Base-by-base conservation (phyloP, 2,113 vertebrate species). In the Syngnathoides biaculeatus region DNA sequence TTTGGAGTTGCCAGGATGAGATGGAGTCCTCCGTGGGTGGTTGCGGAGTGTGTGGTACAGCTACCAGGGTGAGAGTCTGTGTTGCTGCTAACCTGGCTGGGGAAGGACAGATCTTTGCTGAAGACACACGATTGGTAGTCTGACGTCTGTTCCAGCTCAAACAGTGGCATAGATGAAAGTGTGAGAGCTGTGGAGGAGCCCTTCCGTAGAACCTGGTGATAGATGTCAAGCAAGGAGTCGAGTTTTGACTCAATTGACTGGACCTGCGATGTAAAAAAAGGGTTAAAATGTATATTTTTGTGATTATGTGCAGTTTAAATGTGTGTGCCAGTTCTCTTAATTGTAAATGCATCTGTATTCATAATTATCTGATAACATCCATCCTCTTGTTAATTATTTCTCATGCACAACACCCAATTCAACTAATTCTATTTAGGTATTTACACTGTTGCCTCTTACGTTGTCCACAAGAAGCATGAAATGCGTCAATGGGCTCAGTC, bases 191-290 rank as follows among this genome's bases (percentile, higher is more conserved):
- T 95, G 2, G 94, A 93, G 0, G 95, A 94, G 75, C 97, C 95
- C 86, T 97, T 98, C 26, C 91, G 91, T 73, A 98, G 81, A 69
- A 96, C 95, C 84, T 99, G 96, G 9, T 95, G 94, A 71, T 98
- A 98, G 74, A 98, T 94, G 68, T 98, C 97, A 43, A 98, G 90
- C 8, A 98, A 91, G 40, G 94, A 96, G 87, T 99, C 97, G 68
- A 99, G 68, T 89, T 99, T 99, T 38, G 95, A 94, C 83, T 99
- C 97, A 26, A 99, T 99, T 39, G 97, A 99, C 89, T 97, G 95
- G 22, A 99, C 97, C 97, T 99, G 56, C 2, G 19, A 39, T 13
- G 48, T 24, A 30, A 53, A 8, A 1, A 30, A 27, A 57, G 4
- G 22, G 20, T 14, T 10, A 20, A 56, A 5, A 56, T 24, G 13